Conservation (phyloP, 64 coral and sea anemone species). For the Catalaphyllia jardinei region DNA sequence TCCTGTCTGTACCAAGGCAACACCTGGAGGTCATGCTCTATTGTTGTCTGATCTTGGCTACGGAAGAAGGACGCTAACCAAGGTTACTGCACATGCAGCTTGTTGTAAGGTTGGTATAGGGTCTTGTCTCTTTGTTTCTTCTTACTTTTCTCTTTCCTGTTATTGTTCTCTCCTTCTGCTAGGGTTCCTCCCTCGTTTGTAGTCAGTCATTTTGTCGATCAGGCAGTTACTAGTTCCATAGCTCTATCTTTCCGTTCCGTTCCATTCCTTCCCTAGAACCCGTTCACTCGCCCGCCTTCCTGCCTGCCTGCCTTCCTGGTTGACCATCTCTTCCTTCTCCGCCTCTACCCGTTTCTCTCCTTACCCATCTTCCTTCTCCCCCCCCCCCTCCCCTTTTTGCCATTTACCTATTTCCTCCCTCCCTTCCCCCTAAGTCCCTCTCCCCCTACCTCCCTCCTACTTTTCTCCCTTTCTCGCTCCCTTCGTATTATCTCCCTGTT, state of each 20-base stretch:
- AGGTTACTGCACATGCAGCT: conserved; percentile 74
- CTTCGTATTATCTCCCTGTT: not conserved
- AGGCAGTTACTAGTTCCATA: no score
- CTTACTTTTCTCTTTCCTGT: no score
- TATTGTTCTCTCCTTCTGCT: no score
- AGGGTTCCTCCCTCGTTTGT: no score
- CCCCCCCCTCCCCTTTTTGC: not conserved
- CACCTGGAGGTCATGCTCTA: conserved; percentile 76
- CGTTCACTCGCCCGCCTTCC: no score
- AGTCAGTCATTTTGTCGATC: no score
- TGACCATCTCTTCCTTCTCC: no score
- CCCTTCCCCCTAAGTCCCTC: not conserved
- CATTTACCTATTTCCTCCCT: not conserved
- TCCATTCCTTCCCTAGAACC: no score
- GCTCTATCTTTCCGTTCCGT: no score
- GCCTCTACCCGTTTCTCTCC: no score
- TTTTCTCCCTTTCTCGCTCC: not conserved
- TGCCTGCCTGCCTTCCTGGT: no score
- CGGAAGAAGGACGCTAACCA: conserved; percentile 80
- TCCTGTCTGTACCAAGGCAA: conserved; percentile 46
- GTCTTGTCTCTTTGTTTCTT: no score
- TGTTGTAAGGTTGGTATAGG: conserved; percentile 65
- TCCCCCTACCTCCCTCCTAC: not conserved
- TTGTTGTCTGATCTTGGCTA: conserved; percentile 84
- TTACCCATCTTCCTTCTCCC: not conserved